Evolutionary conservation across 2,888 invertebrate genomes (phyloP).

Genomic region (Acronicta alni): DNA sequence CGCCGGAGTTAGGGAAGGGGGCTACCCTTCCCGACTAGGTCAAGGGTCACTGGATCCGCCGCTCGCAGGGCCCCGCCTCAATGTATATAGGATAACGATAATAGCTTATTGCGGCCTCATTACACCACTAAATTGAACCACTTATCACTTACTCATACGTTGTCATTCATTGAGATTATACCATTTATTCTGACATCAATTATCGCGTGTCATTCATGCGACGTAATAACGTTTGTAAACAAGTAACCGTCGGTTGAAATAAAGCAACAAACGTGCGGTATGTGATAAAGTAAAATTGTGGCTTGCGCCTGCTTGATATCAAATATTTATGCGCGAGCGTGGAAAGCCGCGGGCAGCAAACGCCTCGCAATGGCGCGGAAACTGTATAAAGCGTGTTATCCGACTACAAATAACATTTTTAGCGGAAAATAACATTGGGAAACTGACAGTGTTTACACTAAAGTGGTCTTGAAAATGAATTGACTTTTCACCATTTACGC

Average conservation of each 20-base stretch:
- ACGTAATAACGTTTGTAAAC: conserved; percentile 58
- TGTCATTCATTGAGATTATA: conserved; percentile 52
- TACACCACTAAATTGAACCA: conserved; percentile 70
- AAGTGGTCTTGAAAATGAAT: conserved; percentile 46
- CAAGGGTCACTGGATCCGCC: conserved; percentile 75
- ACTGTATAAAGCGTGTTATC: conserved; percentile 69
- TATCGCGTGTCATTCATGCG: conserved; percentile 49
- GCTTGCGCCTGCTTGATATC: conserved; percentile 69
- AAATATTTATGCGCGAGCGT: conserved; percentile 74
- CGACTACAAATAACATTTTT: conserved; percentile 71
- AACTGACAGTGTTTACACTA: conserved; percentile 53
- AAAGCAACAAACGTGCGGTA: conserved; percentile 58
- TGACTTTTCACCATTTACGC: conserved; percentile 44
- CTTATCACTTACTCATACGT: conserved; percentile 64
- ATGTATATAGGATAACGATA: conserved; percentile 75
- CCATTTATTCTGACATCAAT: conserved; percentile 44
- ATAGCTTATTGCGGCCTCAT: conserved; percentile 73
- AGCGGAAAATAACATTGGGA: conserved; percentile 64
- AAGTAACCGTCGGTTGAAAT: conserved; percentile 61
- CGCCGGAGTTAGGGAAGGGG: conserved; percentile 50
- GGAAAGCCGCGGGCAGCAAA: conserved; percentile 62
- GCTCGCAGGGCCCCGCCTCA: conserved; percentile 60
- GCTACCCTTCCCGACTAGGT: conserved; percentile 68
- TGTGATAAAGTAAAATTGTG: conserved; percentile 70
- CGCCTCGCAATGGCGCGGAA: conserved; percentile 64